Percentiles rank a stretch among this genome's conserved stretches.
Conservation (phyloP, 1,140 invertebrate species). For the Hormaphis cornu region DNA sequence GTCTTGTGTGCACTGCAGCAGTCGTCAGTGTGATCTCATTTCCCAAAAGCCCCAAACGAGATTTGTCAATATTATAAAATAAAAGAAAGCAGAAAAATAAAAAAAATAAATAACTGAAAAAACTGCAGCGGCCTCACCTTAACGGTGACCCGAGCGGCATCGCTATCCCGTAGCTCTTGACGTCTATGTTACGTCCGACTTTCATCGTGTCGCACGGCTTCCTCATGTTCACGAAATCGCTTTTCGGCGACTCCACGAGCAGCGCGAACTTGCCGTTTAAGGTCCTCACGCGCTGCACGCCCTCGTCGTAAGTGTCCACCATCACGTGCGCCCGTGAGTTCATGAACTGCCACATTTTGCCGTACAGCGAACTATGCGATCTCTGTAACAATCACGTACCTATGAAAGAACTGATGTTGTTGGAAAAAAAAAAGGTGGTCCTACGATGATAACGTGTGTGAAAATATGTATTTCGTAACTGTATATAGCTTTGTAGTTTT, state of each 20-base stretch:
- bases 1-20: too few species aligned
- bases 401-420: neutral
- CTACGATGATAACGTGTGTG: too few species aligned
- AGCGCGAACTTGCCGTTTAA: conserved; percentile 91
- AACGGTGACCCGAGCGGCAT: conserved; percentile 81
- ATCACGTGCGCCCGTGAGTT: conserved; percentile 72
- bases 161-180: conserved; percentile 88
- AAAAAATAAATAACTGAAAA: neutral
- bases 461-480: too few species aligned
- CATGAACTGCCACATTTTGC: conserved; percentile 96
- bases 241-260: conserved; percentile 85
- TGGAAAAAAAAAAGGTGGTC: too few species aligned
- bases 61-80: conserved; percentile 22
- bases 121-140: conserved; percentile 57
- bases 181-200: conserved; percentile 81
- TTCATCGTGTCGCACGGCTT: conserved; percentile 94
- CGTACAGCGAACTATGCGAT: conserved; percentile 81
- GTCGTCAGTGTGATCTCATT: conserved; percentile 32
- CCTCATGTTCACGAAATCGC: conserved; percentile 87
- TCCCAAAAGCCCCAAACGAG: conserved; percentile 28
- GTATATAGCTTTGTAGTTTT: too few species aligned
- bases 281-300: conserved; percentile 66
- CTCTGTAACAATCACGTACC: conserved; percentile 49
- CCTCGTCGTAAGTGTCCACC: conserved; percentile 71
- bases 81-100: neutral